phyloP scores from a whole-genome alignment of 2,888 invertebrate species.

The Cosmopolites sordidus region DNA sequence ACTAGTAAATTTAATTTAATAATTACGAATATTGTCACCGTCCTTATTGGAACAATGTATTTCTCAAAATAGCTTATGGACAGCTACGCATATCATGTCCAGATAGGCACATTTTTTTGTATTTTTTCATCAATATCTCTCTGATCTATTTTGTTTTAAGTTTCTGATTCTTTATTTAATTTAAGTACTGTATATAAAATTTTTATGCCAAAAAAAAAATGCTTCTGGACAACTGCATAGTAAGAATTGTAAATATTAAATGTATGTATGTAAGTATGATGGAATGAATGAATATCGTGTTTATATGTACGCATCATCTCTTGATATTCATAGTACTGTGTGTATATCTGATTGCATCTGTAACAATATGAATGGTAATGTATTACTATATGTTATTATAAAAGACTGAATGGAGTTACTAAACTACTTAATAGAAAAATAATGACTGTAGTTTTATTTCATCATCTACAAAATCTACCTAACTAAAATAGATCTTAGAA shows the following conservation, averaged over 20 bases:
- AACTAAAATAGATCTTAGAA: too few species aligned
- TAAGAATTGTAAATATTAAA: conserved; percentile 45
- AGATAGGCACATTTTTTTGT: conserved; percentile 32
- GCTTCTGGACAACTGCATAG: conserved; percentile 45
- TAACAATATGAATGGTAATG: conserved; percentile 51
- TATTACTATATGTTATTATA: conserved; percentile 52
- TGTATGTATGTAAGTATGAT: conserved; percentile 37
- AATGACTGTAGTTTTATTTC: background rate
- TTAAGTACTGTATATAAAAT: conserved; percentile 37
- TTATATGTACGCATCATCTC: conserved; percentile 44
- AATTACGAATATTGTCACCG: conserved; percentile 44
- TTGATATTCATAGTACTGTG: conserved; percentile 49
- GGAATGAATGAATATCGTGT: conserved; percentile 33
- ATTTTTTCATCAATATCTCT: conserved; percentile 23
- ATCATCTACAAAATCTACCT: too few species aligned
- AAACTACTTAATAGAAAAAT: conserved; percentile 46
- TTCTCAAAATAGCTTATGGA: conserved; percentile 37
- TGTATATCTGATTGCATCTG: conserved; percentile 51
- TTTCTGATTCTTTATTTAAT: conserved; percentile 28
- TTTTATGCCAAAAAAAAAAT: conserved; percentile 39
- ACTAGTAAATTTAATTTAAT: conserved; percentile 28
- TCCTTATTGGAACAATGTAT: conserved; percentile 40
- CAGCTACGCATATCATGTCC: conserved; percentile 41
- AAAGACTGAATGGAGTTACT: conserved; percentile 53
- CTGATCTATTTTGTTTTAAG: conserved; percentile 20